phyloP scores from a whole-genome alignment of 2,797 vertebrate genomes.

The Taeniopygia guttata region DNA sequence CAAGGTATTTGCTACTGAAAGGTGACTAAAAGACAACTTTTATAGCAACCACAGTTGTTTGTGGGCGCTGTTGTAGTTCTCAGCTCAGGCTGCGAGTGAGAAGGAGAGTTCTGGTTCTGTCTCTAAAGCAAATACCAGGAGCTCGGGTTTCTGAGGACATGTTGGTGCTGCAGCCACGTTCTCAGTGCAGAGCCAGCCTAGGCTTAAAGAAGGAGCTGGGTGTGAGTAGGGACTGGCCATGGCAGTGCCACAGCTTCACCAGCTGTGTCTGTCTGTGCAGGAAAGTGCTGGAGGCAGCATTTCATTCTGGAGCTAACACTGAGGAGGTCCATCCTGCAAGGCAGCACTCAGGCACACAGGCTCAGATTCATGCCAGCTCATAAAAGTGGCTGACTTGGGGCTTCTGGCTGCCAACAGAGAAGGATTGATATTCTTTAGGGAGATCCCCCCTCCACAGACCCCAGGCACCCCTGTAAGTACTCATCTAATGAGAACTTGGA shows the following conservation, averaged over 20 bases:
- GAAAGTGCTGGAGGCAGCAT: neutral
- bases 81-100: slow-evolving; percentile 32
- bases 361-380: neutral
- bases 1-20: slow-evolving; percentile 51
- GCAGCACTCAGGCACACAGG: neutral
- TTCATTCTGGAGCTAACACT: neutral
- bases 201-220: neutral
- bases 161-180: neutral
- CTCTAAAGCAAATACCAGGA: neutral
- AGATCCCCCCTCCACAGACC: neutral
- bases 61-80: slow-evolving; percentile 49
- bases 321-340: neutral
- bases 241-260: neutral
- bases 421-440: neutral
- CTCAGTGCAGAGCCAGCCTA: neutral
- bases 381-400: neutral
- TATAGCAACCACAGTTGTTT: slow-evolving; percentile 41
- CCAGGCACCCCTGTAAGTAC: neutral
- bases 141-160: neutral
- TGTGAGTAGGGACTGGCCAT: neutral
- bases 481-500: neutral
- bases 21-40: slow-evolving; percentile 36
- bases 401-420: neutral
- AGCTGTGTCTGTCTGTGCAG: rapidly evolving
- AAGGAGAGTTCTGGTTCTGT: slow-evolving; percentile 23